phyloP scores from a whole-genome alignment of 2,888 invertebrate genomes.

The Tanytarsus gracilentus region DNA sequence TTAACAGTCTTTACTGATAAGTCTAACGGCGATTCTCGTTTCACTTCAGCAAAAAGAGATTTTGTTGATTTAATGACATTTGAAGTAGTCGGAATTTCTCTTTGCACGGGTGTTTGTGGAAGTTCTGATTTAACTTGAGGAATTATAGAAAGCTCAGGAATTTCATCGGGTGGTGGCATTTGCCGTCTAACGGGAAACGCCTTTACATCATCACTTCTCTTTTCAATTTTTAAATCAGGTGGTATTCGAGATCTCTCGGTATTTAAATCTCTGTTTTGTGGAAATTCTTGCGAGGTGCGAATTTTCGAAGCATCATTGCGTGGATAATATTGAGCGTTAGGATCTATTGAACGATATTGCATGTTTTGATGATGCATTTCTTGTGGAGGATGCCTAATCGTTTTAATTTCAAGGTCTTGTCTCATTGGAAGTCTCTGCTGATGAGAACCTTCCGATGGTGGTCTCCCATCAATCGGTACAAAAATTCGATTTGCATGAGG shows the following conservation, averaged over 20 bases:
- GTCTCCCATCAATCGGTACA: not conserved
- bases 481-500: not conserved
- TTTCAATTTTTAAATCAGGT: slow-evolving; percentile 4
- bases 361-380: not conserved
- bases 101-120: not conserved
- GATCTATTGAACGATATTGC: not conserved
- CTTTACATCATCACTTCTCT: not conserved
- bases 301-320: no score
- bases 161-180: not conserved
- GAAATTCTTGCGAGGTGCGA: not conserved
- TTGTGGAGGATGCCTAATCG: not conserved
- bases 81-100: not conserved
- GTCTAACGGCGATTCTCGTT: slow-evolving; percentile 67
- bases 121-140: slow-evolving; percentile 11
- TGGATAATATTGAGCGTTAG: not conserved
- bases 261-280: not conserved
- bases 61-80: slow-evolving; percentile 26
- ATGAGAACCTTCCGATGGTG: not conserved
- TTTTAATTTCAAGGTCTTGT: slow-evolving; percentile 7
- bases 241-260: not conserved
- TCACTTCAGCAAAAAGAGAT: slow-evolving; percentile 19
- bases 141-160: slow-evolving; percentile 1
- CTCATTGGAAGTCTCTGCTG: not conserved
- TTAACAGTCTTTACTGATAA: slow-evolving; percentile 82
- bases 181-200: not conserved